Percentiles rank a stretch among this genome's conserved stretches.
Evolutionary conservation across 2,113 vertebrate genomes (phyloP).

Genomic region (Polypterus bichir): DNA sequence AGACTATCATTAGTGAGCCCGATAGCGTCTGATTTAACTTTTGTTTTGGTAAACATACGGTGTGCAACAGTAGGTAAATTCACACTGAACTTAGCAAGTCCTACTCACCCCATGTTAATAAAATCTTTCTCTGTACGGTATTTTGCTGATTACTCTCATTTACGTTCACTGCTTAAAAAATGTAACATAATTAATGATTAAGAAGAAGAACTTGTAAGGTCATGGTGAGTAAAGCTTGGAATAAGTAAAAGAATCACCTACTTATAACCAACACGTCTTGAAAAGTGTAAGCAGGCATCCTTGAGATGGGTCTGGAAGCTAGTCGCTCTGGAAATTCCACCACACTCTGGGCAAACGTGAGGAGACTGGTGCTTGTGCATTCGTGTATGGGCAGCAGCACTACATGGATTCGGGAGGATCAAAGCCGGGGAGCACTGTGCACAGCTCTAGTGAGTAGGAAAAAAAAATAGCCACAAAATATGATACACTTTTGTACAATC

Average conservation of each 20-base stretch:
- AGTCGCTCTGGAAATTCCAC: slow-evolving; percentile 56
- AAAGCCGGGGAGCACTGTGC: slow-evolving; percentile 68
- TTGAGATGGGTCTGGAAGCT: slow-evolving; percentile 65
- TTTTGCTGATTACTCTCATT: too few relatives aligned
- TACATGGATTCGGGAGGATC: slow-evolving; percentile 82
- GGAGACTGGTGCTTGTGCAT: slow-evolving; percentile 71
- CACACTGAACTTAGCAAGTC: too few relatives aligned
- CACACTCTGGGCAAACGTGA: slow-evolving; percentile 83
- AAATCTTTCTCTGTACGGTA: background rate
- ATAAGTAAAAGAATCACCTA: slow-evolving; percentile 20
- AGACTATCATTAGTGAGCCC: too few relatives aligned
- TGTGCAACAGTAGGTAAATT: too few relatives aligned
- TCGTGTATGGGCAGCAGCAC: slow-evolving; percentile 73
- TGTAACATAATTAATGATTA: too few relatives aligned
- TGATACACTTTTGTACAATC: too few relatives aligned
- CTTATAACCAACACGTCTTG: slow-evolving; percentile 87
- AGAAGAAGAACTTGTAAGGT: too few relatives aligned
- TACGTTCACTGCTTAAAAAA: too few relatives aligned
- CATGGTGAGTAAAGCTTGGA: background rate
- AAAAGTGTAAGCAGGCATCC: slow-evolving; percentile 77
- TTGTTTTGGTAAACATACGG: too few relatives aligned
- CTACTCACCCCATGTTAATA: too few relatives aligned
- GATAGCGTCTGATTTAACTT: too few relatives aligned
- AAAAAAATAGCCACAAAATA: too few relatives aligned
- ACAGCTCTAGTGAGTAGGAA: slow-evolving; percentile 52